Conservation (phyloP, 2,113 vertebrate genomes). For the cattle (Bos taurus) region DNA sequence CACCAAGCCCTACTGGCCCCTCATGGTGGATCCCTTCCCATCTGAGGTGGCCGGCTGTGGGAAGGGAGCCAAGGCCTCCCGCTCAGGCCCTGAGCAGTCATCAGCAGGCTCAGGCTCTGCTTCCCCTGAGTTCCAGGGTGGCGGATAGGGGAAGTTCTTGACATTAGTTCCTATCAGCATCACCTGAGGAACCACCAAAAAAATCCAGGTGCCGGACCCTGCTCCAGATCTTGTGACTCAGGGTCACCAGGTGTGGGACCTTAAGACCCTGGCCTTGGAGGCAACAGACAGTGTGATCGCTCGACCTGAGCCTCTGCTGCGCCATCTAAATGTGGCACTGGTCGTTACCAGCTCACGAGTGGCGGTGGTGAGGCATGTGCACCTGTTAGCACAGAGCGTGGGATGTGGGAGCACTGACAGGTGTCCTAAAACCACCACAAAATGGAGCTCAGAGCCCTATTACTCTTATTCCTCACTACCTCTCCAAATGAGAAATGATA, state of each 20-base stretch:
- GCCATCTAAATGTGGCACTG: not conserved
- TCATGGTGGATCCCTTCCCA: not conserved
- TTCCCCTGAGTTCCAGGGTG: not conserved
- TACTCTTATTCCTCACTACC: not conserved
- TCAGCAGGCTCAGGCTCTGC: not conserved
- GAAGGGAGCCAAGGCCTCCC: not conserved
- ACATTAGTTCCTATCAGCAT: not conserved
- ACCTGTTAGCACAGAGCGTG: not conserved
- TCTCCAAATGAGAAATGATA: not conserved
- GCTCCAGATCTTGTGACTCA: not conserved
- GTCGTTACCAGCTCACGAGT: not conserved
- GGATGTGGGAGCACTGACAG: not conserved
- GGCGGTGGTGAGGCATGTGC: not conserved
- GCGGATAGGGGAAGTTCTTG: not conserved
- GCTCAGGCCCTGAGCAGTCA: not conserved
- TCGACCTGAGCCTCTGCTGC: not conserved
- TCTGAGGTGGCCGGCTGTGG: not conserved
- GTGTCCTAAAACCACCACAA: not conserved
- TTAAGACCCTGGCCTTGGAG: constrained; percentile 1
- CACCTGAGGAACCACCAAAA: not conserved
- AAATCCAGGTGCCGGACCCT: not conserved
- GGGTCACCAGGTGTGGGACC: not conserved
- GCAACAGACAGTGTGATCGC: not conserved
- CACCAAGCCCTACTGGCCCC: not conserved
- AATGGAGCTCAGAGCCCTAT: not conserved